phyloP scores from a whole-genome alignment of 2,797 vertebrate species.

The Enteromius afrohamiltoni region DNA sequence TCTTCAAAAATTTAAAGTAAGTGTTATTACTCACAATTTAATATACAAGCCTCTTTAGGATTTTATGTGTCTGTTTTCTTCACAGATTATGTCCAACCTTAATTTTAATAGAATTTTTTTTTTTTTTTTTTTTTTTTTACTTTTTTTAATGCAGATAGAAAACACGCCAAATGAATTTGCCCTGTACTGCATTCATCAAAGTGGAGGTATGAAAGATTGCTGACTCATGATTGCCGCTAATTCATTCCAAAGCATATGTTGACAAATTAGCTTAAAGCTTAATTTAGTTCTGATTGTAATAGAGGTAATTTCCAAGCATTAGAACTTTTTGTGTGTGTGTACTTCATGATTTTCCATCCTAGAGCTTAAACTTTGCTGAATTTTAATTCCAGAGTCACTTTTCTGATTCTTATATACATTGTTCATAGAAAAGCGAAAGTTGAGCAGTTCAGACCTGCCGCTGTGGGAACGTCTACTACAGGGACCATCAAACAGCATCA shows the following conservation, averaged over 20 bases:
- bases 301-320: not conserved
- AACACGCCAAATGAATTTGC: slow-evolving; percentile 83
- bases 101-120: not conserved
- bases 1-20: slow-evolving; percentile 93
- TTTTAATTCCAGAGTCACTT: not conserved
- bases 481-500: slow-evolving; percentile 87
- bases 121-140: not conserved
- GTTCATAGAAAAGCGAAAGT: slow-evolving; percentile 80
- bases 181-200: slow-evolving; percentile 81
- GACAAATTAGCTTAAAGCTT: not conserved
- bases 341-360: not conserved
- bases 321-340: not conserved
- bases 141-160: slow-evolving; percentile 77
- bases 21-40: not conserved
- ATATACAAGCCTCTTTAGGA: not conserved
- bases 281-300: not conserved
- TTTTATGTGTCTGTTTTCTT: not conserved
- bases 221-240: no score
- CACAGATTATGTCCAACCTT: not conserved
- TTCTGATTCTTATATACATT: slow-evolving; percentile 5
- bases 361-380: not conserved
- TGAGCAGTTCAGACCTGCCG: slow-evolving; percentile 82
- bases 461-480: slow-evolving; percentile 89
- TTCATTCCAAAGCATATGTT: not conserved
- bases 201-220: slow-evolving; percentile 78